Conservation (phyloP, 1,140 invertebrate genomes). For the Euglossa dilemma region DNA sequence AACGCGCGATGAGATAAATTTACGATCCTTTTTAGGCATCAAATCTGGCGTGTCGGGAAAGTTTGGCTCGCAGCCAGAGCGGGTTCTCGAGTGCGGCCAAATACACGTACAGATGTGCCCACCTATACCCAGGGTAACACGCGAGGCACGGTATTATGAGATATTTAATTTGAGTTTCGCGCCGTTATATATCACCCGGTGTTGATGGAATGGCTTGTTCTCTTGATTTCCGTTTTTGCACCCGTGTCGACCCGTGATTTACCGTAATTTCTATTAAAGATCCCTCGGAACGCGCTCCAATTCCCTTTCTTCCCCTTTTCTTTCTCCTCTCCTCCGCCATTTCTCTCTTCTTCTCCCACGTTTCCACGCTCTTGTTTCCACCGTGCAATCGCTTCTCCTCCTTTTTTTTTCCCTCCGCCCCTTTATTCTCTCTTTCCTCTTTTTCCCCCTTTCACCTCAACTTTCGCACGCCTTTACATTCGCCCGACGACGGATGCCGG, state of each 20-base stretch:
- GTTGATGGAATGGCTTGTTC: slow-evolving; percentile 70
- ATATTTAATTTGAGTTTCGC: slow-evolving; percentile 74
- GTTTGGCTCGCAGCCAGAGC: slow-evolving; percentile 64
- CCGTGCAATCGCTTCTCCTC: neutral
- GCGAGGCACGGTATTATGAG: slow-evolving; percentile 65
- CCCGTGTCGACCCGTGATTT: slow-evolving; percentile 52
- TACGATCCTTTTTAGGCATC: slow-evolving; percentile 72
- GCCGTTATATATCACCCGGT: slow-evolving; percentile 65
- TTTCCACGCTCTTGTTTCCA: neutral
- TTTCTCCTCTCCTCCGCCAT: neutral
- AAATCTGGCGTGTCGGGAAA: slow-evolving; percentile 66
- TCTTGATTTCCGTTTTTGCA: slow-evolving; percentile 55
- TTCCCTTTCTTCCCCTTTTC: neutral
- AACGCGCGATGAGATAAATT: slow-evolving; percentile 69
- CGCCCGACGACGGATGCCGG: neutral
- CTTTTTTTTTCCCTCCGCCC: no score
- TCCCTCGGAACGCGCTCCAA: slow-evolving; percentile 27
- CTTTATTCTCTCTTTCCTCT: no score
- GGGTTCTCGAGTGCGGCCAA: slow-evolving; percentile 44
- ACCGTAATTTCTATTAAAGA: slow-evolving; percentile 55
- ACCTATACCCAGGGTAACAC: slow-evolving; percentile 44
- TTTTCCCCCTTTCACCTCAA: neutral
- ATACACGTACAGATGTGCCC: slow-evolving; percentile 49
- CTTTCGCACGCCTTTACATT: slow-evolving; percentile 8
- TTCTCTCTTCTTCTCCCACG: no score